Evolutionary conservation across 1,140 invertebrate species (phyloP), one percentile per base, ranked within the genome.

Genomic region (Himalopsyche phryganea): DNA sequence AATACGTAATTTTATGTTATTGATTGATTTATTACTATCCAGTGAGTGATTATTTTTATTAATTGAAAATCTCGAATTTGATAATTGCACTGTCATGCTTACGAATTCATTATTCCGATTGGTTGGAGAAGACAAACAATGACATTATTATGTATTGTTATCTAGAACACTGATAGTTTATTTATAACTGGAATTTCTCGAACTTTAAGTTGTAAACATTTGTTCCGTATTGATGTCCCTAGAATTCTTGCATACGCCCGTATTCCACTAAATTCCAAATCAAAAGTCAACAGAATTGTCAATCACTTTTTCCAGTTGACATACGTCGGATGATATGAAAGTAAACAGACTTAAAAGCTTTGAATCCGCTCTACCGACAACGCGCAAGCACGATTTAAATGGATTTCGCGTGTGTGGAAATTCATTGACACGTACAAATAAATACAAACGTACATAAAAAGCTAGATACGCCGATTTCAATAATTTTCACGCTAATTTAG

Each of bases 301-400:
- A 50, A 51, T 58, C 56, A 51, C 48, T 36, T 50, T 58, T 51
- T 46, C 15, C 50, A 28, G 45, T 47, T 59, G 57, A 59, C 57
- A 53, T 47, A 47, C 48, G 46, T 49, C 45, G 36, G 14, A 47
- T 46, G 44, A 50, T 60, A 55, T 48, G 36, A 45, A 60, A 60
- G 52, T 50, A 53, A 60, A 60, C 47, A 60, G 38, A 50, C 51
- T 56, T 56, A 55, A 50, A 56, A 50, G 40, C 52, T 41, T 50
- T 23, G 42, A 61, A 55, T 49, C 50, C 50, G 19, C 41, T 44
- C 41, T 51, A 1, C 38, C 11, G 28, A 14, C 41, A 19, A 18
- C 40, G 41, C 42, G 38, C 15, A 40, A 13, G 15, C 11, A 40
- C 11, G 38, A 20, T 33, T 35, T 41, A 53, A 50, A 50, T 40